Conservation (phyloP, 2,888 invertebrate species). For the Heliconius ethilla region DNA sequence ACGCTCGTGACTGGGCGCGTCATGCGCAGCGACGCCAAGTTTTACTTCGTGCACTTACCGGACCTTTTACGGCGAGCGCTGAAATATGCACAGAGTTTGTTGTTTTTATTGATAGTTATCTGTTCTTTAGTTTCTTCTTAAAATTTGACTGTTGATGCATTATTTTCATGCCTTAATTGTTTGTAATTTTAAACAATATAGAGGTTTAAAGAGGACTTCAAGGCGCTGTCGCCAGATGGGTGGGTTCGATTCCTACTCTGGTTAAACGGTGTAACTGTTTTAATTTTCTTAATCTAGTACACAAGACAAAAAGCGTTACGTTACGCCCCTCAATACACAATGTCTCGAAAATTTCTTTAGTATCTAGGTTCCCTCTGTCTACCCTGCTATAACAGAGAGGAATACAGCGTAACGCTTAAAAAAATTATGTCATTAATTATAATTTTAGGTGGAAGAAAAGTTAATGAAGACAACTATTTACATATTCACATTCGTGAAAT, state of each 20-base stretch:
- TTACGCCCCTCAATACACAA: not conserved
- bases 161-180: no score
- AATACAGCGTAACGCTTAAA: not conserved
- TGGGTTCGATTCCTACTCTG: no score
- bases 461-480: slow-evolving; percentile 48
- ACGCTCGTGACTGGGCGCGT: slow-evolving; percentile 61
- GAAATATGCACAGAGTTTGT: slow-evolving; percentile 41
- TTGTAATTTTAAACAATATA: not conserved
- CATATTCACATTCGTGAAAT: slow-evolving; percentile 62
- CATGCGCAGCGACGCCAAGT: slow-evolving; percentile 38
- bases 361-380: no score
- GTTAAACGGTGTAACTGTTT: no score
- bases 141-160: not conserved
- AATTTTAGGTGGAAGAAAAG: slow-evolving; percentile 16
- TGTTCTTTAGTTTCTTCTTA: not conserved
- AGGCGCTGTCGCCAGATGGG: no score
- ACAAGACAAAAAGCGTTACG: no score
- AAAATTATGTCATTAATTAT: not conserved
- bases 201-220: no score
- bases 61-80: slow-evolving; percentile 52
- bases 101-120: not conserved
- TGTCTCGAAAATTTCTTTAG: not conserved
- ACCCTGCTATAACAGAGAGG: no score
- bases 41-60: slow-evolving; percentile 57
- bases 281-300: no score